Conservation (phyloP, 2,113 vertebrate genomes). For the Pycnonotus jocosus region DNA sequence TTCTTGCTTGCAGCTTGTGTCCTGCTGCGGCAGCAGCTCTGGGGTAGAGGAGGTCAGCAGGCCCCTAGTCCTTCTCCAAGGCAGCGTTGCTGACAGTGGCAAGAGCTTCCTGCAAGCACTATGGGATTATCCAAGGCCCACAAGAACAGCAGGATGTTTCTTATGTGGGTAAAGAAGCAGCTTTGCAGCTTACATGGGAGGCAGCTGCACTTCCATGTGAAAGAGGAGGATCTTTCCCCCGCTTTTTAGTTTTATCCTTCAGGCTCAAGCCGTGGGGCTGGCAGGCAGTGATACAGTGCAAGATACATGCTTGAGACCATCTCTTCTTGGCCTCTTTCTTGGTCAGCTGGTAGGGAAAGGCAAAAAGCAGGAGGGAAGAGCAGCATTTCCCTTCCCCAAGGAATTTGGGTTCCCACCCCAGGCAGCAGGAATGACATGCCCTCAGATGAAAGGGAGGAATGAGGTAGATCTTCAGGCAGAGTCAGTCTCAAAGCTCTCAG, state of each 20-base stretch:
- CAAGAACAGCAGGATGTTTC: background rate
- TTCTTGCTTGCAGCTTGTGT: background rate
- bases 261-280: background rate
- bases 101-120: background rate
- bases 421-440: background rate
- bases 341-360: background rate
- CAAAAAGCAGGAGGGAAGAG: background rate
- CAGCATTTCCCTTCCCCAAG: background rate
- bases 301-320: background rate
- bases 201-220: background rate
- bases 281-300: background rate
- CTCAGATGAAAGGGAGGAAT: background rate
- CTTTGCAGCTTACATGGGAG: slow-evolving; percentile 32
- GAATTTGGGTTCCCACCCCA: background rate
- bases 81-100: background rate
- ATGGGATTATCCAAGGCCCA: background rate
- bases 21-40: background rate
- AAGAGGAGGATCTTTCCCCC: background rate
- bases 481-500: background rate
- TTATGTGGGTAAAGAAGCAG: slow-evolving; percentile 11
- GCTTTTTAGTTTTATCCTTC: background rate
- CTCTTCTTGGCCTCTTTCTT: background rate
- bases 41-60: background rate
- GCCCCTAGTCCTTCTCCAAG: background rate
- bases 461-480: background rate